Evolutionary conservation across 2,113 vertebrate genomes (phyloP), one percentile per base, ranked within the genome.

Genomic region (Salvelinus alpinus): DNA sequence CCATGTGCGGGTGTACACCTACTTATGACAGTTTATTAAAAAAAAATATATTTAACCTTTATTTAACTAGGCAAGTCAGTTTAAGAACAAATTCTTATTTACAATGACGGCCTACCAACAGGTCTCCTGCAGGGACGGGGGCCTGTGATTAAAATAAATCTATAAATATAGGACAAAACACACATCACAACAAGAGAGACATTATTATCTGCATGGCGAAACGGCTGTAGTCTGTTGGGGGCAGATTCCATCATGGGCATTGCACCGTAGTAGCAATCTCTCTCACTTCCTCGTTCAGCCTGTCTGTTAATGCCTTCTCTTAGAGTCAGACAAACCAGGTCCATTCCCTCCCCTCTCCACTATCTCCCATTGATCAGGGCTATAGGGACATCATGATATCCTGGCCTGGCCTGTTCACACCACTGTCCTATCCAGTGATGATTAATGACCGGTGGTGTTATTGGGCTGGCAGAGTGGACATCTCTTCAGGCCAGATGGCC

Each of bases 401-500:
- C 74, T 51, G 13, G 70, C 9, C 18, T 29, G 31, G 64, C 48
- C 44, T 54, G 57, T 75, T 9, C 11, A 29, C 77, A n/a, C 64
- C 73, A 86, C 62, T 69, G 2, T 78, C 84, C 93, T 92, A 94
- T 94, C 94, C 78, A 70, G 83, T 83, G 64, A 83, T 94, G 95
- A 93, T 98, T 94, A 96, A 98, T 95, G 96, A 95, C 94, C 94
- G 92, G 93, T 92, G 91, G 94, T 5, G 66, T 20, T 47, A 34
- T 25, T 44, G 13, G 54, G 27, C 60, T 44, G 65, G 72, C 74
- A 38, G 44, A 16, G 86, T n/a, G n/a, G n/a, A n/a, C n/a, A 8
- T 5, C 83, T 59, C 79, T 87, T 86, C 89, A 75, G 88, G 82
- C 80, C 88, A n/a, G 96, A 98, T 97, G 84, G 72, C 78, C 83